A percentile compares a stretch with the other conserved stretches of the same genome.
phyloP scores from a whole-genome alignment of 2,113 vertebrate species.

The Brachypteracias leptosomus region DNA sequence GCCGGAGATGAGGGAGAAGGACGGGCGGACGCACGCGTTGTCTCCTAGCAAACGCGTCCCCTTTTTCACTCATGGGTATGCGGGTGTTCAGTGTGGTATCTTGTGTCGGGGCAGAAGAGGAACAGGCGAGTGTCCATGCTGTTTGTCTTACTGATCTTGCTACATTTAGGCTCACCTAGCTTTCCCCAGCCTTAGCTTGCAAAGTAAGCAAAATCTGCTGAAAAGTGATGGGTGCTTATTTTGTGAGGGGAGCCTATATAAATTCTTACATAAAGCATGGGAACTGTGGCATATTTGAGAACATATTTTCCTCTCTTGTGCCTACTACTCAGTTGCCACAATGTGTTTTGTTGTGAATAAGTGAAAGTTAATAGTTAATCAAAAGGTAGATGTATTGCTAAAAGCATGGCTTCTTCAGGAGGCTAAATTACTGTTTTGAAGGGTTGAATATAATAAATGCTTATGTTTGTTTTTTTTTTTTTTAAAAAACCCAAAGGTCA shows the following conservation, averaged over 20 bases:
- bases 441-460: neutral
- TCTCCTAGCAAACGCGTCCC: neutral
- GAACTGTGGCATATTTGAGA: neutral
- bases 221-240: neutral
- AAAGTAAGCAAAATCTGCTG: neutral
- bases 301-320: neutral
- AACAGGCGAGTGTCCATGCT: neutral
- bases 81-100: too few species aligned
- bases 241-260: neutral
- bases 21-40: rapidly evolving
- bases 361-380: neutral
- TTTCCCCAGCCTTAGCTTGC: neutral
- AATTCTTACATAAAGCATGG: neutral
- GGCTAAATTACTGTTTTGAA: neutral
- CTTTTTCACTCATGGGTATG: neutral
- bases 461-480: neutral
- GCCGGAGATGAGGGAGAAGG: rapidly evolving
- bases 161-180: neutral
- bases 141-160: too few species aligned
- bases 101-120: too few species aligned
- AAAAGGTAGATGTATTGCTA: neutral
- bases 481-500: neutral
- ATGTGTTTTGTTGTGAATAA: neutral
- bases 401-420: neutral
- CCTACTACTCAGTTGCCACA: neutral